Base-by-base conservation (phyloP, 1,140 invertebrate species). In the Gonatopus flavifemur region DNA sequence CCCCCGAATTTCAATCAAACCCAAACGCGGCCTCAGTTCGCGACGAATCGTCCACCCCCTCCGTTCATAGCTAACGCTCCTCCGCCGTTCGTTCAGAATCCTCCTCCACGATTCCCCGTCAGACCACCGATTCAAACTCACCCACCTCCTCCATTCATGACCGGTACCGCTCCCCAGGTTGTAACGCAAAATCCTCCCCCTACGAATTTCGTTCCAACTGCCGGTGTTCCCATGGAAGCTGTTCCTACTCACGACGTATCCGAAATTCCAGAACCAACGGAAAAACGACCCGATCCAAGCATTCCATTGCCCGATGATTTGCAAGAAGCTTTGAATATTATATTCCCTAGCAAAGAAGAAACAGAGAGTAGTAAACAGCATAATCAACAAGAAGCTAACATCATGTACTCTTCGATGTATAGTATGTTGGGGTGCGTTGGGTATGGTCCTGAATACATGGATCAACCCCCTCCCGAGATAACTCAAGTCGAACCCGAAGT, bases 251-350 rank as follows among this genome's bases (percentile, higher is more conserved):
- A 20, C 0, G 68, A 75, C 6, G 48, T 67, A 2, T 20, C 64
- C 0, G 70, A 74, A 0, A 67, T 66, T 31, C 64, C 69, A 0
- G 69, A 74, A 21, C 67, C 69, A 0, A 50, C 54, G 1, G 74
- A 75, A 4, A 77, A 76, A 25, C 64, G 70, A 15, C 16, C 67
- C 0, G 67, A 70, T 20, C 62, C 72, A 1, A 63, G 66, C 20
- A 65, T 56, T 24, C 75, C 76, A 4, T 55, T 85, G 7, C 84
- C 84, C 1, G 80, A 84, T 49, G 87, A 88, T 72, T 74, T 88
- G 36, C 86, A 87, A 57, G 86, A 86, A 35, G 86, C 86, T 0
- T 70, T 88, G 3, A 83, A 88, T 58, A 87, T 88, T 6, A 87
- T 88, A 45, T 88, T 88, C 52, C 86, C 86, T 0, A 72, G 72